These are phyloP conservation scores for Pteropus alecto DNA, from an alignment of 2,113 vertebrate species.

Conservation along the genomic window DNA sequence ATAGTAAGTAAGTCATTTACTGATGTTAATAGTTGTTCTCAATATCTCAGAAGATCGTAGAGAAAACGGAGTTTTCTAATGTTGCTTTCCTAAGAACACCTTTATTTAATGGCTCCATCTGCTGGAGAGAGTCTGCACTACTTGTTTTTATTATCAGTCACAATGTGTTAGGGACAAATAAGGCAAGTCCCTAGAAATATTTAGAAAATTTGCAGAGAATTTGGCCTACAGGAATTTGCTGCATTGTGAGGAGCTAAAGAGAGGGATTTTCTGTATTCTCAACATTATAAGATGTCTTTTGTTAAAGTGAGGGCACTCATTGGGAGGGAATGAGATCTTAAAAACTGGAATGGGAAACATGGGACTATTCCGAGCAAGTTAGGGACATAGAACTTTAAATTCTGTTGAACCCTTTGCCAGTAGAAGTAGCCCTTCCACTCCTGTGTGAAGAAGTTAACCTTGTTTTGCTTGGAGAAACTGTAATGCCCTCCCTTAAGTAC, in stretches of 20 bases:
- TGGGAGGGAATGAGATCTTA: not conserved
- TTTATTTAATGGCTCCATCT: conserved; percentile 34
- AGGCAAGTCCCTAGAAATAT: not conserved
- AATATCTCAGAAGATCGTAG: not conserved
- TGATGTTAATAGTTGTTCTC: not conserved
- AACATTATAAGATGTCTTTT: not conserved
- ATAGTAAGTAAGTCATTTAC: not conserved
- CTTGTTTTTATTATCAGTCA: not conserved
- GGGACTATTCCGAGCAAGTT: not conserved
- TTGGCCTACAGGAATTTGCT: not conserved
- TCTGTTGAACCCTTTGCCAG: not conserved
- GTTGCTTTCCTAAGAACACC: not conserved
- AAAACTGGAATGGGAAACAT: not conserved
- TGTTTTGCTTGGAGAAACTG: not conserved
- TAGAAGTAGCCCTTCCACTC: not conserved
- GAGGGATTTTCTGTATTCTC: not conserved
- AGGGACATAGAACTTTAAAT: not conserved
- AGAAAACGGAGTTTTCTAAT: not conserved
- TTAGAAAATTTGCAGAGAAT: not conserved
- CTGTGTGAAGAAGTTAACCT: not conserved
- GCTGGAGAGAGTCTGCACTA: not conserved
- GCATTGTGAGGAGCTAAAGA: not conserved
- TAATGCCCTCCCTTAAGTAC: not conserved
- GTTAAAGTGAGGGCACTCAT: not conserved
- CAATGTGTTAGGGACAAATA: no score